Evolutionary conservation across 2,888 invertebrate species (phyloP), one percentile per base, ranked within the genome.

Genomic region (Drosophila demipolita): DNA sequence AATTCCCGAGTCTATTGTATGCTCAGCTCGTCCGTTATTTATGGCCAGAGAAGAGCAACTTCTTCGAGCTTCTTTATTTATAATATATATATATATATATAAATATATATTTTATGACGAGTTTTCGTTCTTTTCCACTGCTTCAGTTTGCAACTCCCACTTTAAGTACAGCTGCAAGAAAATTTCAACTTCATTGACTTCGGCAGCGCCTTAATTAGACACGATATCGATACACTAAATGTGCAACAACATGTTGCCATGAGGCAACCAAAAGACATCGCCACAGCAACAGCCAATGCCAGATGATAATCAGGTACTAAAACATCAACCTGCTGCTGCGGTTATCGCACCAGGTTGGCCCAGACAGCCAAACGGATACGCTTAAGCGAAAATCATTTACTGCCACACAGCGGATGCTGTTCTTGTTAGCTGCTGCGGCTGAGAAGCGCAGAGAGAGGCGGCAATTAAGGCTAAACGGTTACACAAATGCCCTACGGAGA

Each of bases 21-120:
- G 75, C 69, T 73, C 72, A 66, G 72, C 77, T 82, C 87, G 87
- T 85, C 84, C 67, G 73, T 75, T 73, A 82, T 87, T 89, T 85
- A 89, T 80, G 89, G 70, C 66, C 49, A 36, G 42, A 45, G 50
- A 33, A 35, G 48, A 38, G 58, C 42, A 9, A 26, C n/a, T 26
- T 49, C 15, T 23, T 20, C 3, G 23, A 8, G 23, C 15, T 23
- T 8, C 0, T 23, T 45, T 4, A 45, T 20, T 29, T 29, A 29
- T 29, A 29, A 29, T 29, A 6, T 6, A 29, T 29, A 29, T 29
- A 6, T 29, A 29, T 29, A 29, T 26, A 26, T 26, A 26, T 26
- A 26, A 6, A 29, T 20, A 55, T 42, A 54, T 57, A 42, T 42
- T 17, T 35, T 40, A 54, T 35, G 38, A 26, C n/a, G 12, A 26